These are phyloP conservation scores for Gibbula magus DNA, from an alignment of 2,888 invertebrate species.

Conservation along the genomic window DNA sequence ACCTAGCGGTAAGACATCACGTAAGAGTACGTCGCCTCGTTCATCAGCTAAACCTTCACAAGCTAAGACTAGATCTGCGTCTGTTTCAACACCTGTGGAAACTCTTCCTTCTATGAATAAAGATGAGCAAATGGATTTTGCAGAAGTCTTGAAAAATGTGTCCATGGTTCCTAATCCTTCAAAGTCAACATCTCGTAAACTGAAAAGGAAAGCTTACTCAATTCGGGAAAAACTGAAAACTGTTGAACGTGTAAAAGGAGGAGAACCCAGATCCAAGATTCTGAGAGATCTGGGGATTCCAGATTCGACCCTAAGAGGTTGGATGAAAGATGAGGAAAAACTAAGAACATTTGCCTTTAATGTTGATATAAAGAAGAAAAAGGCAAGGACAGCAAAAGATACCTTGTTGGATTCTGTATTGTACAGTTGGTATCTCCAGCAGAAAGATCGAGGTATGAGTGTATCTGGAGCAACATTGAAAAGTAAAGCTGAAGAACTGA, in stretches of 20 bases:
- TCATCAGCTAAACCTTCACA: neutral
- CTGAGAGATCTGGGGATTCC: slow-evolving; percentile 9
- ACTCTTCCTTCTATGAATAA: neutral
- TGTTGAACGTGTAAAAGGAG: neutral
- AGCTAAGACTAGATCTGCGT: neutral
- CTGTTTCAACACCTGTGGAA: neutral
- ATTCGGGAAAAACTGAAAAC: slow-evolving; percentile 11
- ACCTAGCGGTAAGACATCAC: neutral
- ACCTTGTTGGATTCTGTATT: slow-evolving; percentile 3
- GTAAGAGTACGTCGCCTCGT: neutral
- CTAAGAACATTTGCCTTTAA: slow-evolving; percentile 15
- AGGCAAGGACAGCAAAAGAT: slow-evolving; percentile 6
- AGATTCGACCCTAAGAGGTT: slow-evolving; percentile 9
- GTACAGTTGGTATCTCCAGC: slow-evolving; percentile 12
- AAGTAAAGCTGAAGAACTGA: slow-evolving; percentile 5
- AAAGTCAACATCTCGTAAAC: neutral
- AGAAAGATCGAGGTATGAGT: slow-evolving; percentile 13
- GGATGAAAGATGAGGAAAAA: slow-evolving; percentile 19
- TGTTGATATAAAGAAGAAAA: slow-evolving; percentile 13
- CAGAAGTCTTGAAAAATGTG: slow-evolving; percentile 14
- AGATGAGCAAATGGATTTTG: slow-evolving; percentile 8
- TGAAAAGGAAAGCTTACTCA: slow-evolving; percentile 5
- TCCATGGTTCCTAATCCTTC: slow-evolving; percentile 15
- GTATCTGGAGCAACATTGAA: slow-evolving; percentile 2
- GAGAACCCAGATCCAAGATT: slow-evolving; percentile 16